phyloP scores from a whole-genome alignment of 2,113 vertebrate species.

The Microtus ochrogaster region DNA sequence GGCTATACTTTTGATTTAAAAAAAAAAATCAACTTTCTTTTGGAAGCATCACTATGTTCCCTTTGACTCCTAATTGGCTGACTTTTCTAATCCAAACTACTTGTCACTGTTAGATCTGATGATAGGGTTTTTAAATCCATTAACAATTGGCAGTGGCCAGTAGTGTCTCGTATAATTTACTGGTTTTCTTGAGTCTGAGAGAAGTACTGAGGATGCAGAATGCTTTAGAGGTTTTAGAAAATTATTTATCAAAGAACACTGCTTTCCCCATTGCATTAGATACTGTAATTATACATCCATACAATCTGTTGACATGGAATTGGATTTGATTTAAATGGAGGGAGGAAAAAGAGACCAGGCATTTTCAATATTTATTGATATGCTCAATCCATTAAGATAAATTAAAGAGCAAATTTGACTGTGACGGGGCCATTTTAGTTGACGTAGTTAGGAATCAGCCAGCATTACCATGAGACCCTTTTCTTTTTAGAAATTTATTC shows the following conservation, averaged over 20 bases:
- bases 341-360: slow-evolving; percentile 33
- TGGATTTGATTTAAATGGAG: slow-evolving; percentile 79
- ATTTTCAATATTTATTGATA: slow-evolving; percentile 66
- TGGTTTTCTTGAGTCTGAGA: slow-evolving; percentile 58
- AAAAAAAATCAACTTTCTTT: not conserved
- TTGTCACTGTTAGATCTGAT: slow-evolving; percentile 18
- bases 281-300: slow-evolving; percentile 72
- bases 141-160: slow-evolving; percentile 64
- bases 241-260: slow-evolving; percentile 61
- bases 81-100: slow-evolving; percentile 41
- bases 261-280: slow-evolving; percentile 66
- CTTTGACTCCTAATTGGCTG: slow-evolving; percentile 28
- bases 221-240: slow-evolving; percentile 68
- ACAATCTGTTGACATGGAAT: slow-evolving; percentile 70
- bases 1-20: slow-evolving; percentile 33
- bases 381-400: slow-evolving; percentile 73
- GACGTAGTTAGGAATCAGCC: slow-evolving; percentile 68
- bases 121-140: slow-evolving; percentile 59
- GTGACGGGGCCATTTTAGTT: slow-evolving; percentile 66
- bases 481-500: slow-evolving; percentile 77
- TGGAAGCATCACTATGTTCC: not conserved
- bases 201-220: slow-evolving; percentile 65
- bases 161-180: slow-evolving; percentile 67
- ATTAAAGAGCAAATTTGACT: slow-evolving; percentile 76
- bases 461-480: slow-evolving; percentile 74